These are phyloP conservation scores for Geotrypetes seraphini DNA, from an alignment of 2,797 vertebrate species.

Conservation along the genomic window DNA sequence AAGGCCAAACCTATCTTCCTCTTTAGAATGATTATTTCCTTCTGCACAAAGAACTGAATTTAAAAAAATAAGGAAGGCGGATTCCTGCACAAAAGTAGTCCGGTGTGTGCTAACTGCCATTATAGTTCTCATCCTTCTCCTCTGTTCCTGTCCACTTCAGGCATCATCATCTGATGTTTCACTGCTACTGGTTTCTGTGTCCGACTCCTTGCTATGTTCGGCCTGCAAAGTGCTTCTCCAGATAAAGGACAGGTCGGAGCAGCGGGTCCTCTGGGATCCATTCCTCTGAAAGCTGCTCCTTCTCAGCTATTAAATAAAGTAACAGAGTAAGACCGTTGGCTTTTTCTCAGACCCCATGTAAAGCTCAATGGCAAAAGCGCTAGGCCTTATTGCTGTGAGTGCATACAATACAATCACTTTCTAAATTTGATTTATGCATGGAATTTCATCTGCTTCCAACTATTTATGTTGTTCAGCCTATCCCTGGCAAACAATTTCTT, in stretches of 20 bases:
- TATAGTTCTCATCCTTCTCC: too few species aligned
- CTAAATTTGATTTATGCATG: too few species aligned
- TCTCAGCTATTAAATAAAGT: constrained; percentile 65
- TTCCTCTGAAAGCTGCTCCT: constrained; percentile 86
- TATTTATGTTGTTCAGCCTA: too few species aligned
- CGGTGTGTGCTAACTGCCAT: too few species aligned
- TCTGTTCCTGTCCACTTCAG: constrained; percentile 31
- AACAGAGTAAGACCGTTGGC: background rate
- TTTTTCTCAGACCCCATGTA: background rate
- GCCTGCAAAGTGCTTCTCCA: constrained; percentile 88
- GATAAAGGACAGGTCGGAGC: constrained; percentile 80
- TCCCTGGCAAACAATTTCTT: too few species aligned
- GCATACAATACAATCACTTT: too few species aligned
- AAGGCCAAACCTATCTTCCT: constrained; percentile 57
- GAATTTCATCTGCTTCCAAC: too few species aligned
- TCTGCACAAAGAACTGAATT: constrained; percentile 74
- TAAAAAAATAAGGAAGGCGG: constrained; percentile 42
- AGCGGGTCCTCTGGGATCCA: constrained; percentile 73
- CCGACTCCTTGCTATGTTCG: constrained; percentile 79
- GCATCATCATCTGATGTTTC: constrained; percentile 90
- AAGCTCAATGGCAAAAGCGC: too few species aligned
- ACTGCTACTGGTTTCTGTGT: constrained; percentile 93
- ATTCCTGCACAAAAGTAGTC: too few species aligned
- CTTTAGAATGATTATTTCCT: constrained; percentile 87
- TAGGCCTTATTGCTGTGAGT: too few species aligned